Conservation (phyloP, 1,140 invertebrate genomes). For the Catajapyx aquilonaris region DNA sequence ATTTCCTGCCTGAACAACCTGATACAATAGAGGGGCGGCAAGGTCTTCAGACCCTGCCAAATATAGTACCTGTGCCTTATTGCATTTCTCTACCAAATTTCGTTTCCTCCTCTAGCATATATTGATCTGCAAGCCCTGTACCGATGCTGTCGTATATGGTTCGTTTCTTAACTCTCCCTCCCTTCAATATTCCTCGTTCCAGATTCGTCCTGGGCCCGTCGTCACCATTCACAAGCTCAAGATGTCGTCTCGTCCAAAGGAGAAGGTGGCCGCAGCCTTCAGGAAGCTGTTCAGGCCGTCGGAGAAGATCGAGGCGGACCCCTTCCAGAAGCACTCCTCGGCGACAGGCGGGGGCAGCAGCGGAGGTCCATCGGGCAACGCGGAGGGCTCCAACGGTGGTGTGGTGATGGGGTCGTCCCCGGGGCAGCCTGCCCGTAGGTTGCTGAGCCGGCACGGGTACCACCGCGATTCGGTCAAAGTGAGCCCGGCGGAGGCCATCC, state of each 20-base stretch:
- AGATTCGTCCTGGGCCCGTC: conserved; percentile 9
- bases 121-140: no score
- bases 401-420: not conserved
- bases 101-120: no score
- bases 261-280: conserved; percentile 48
- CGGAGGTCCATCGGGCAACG: conserved; percentile 27
- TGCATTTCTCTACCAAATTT: no score
- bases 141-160: no score
- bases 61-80: no score
- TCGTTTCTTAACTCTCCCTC: no score
- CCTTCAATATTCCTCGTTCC: no score
- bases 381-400: conserved; percentile 2
- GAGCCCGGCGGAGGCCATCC: conserved; percentile 30
- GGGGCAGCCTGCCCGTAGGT: conserved; percentile 29
- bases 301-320: conserved; percentile 26
- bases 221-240: conserved; percentile 1
- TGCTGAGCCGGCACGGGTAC: conserved; percentile 28
- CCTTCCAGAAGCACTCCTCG: conserved; percentile 20
- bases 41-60: no score
- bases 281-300: conserved; percentile 48
- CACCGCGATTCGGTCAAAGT: conserved; percentile 26
- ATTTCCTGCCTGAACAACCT: no score
- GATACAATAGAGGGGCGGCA: no score
- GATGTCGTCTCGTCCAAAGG: conserved; percentile 51
- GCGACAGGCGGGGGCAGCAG: conserved; percentile 13